Conservation (phyloP, 2,888 invertebrate genomes). For the Steinernema hermaphroditum region DNA sequence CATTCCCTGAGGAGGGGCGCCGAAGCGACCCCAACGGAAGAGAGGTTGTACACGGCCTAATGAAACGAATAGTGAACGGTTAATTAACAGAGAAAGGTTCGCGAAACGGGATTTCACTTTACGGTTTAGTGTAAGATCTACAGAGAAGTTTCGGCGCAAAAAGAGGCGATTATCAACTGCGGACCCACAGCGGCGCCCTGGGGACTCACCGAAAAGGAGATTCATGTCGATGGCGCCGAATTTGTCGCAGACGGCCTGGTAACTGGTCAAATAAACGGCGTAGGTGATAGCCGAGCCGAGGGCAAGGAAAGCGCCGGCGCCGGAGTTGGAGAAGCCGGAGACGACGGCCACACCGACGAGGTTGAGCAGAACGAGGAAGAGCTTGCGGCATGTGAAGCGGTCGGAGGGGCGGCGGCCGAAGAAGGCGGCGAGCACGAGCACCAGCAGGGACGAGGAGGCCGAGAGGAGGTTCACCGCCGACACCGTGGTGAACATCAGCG, state of each 20-base stretch:
- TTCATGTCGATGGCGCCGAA: conserved; percentile 92
- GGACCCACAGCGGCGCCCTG: too few species aligned
- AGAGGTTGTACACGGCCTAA: neutral
- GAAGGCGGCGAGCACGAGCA: conserved; percentile 78
- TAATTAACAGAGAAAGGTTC: too few species aligned
- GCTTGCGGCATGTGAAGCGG: conserved; percentile 44
- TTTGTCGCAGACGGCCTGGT: conserved; percentile 80
- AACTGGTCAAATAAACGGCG: conserved; percentile 84
- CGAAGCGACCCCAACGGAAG: neutral
- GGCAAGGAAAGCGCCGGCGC: conserved; percentile 53
- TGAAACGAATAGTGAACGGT: too few species aligned
- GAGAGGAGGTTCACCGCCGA: conserved; percentile 86
- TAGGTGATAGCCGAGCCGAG: conserved; percentile 76
- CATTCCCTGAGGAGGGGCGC: neutral
- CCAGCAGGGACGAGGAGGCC: conserved; percentile 85
- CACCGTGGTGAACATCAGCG: conserved; percentile 80
- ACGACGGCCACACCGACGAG: conserved; percentile 59
- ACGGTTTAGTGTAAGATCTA: too few species aligned
- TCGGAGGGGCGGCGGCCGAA: conserved; percentile 39
- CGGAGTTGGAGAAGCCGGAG: conserved; percentile 55
- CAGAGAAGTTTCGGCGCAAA: too few species aligned
- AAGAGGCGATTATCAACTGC: too few species aligned
- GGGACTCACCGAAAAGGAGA: conserved; percentile 84
- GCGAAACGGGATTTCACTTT: too few species aligned
- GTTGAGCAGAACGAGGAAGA: conserved; percentile 56